phyloP scores from a whole-genome alignment of 2,888 invertebrate species.

The Barypeithes pellucidus region DNA sequence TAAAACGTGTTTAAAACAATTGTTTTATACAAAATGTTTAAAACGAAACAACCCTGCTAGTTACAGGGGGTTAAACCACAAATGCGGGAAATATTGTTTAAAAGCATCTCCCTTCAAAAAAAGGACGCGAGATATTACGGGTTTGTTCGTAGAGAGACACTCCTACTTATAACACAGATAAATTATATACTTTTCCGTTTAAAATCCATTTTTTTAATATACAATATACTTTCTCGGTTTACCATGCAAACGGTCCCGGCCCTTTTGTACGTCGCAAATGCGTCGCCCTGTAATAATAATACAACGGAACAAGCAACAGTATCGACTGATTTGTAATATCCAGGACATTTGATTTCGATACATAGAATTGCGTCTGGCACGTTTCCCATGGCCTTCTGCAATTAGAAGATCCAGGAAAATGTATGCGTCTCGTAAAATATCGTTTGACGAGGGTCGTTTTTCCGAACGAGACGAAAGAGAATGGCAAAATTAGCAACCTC shows the following conservation, averaged over 20 bases:
- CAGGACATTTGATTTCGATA: constrained; percentile 4
- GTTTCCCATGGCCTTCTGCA: constrained; percentile 8
- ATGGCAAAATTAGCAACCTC: constrained; percentile 6
- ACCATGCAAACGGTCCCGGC: constrained; percentile 7
- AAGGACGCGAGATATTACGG: too few relatives aligned
- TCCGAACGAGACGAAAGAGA: not conserved
- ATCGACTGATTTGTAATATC: constrained; percentile 22
- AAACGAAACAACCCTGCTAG: too few relatives aligned
- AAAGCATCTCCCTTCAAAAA: too few relatives aligned
- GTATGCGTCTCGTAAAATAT: not conserved
- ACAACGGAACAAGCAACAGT: not conserved
- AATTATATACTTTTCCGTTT: too few relatives aligned
- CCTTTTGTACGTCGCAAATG: constrained; percentile 6
- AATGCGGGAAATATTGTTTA: too few relatives aligned
- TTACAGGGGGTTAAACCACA: too few relatives aligned
- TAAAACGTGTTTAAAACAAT: too few relatives aligned
- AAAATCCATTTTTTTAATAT: too few relatives aligned
- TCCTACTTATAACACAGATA: too few relatives aligned
- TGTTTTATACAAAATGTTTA: too few relatives aligned
- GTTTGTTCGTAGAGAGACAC: too few relatives aligned
- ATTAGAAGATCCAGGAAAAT: constrained; percentile 3
- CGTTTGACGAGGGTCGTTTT: not conserved
- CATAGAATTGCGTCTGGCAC: not conserved
- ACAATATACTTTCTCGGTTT: not conserved
- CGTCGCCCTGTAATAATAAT: constrained; percentile 5